A percentile compares a stretch with the other conserved stretches of the same genome.
phyloP scores from a whole-genome alignment of 2,797 vertebrate genomes.

The Sitta carolinensis region DNA sequence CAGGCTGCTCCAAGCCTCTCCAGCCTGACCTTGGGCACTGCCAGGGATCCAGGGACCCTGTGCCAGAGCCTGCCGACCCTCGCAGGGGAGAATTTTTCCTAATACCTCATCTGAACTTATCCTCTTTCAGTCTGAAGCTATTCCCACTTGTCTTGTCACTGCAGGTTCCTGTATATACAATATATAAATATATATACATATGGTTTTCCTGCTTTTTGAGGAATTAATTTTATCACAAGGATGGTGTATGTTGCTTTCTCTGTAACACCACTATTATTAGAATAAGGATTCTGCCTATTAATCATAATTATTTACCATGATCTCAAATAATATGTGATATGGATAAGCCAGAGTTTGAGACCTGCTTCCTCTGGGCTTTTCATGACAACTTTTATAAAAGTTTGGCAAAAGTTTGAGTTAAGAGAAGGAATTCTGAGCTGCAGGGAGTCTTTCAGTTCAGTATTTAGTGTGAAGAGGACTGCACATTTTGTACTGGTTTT shows the following conservation, averaged over 20 bases:
- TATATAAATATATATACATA: too few species aligned
- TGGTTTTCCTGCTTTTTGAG: background rate
- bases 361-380: background rate
- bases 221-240: background rate
- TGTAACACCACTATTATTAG: background rate
- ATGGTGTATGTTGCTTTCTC: background rate
- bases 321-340: background rate
- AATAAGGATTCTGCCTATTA: background rate
- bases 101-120: too few species aligned
- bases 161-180: background rate
- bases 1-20: background rate
- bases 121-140: background rate
- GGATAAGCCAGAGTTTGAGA: background rate
- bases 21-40: fast-evolving
- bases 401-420: background rate
- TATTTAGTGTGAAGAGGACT: background rate
- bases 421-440: background rate
- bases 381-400: background rate
- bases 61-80: background rate
- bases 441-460: background rate
- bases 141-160: background rate
- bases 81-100: too few species aligned
- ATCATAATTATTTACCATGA: background rate
- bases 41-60: background rate
- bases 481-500: background rate